phyloP scores from a whole-genome alignment of 2,888 invertebrate genomes.

The Sinodicranocentrus sp. region DNA sequence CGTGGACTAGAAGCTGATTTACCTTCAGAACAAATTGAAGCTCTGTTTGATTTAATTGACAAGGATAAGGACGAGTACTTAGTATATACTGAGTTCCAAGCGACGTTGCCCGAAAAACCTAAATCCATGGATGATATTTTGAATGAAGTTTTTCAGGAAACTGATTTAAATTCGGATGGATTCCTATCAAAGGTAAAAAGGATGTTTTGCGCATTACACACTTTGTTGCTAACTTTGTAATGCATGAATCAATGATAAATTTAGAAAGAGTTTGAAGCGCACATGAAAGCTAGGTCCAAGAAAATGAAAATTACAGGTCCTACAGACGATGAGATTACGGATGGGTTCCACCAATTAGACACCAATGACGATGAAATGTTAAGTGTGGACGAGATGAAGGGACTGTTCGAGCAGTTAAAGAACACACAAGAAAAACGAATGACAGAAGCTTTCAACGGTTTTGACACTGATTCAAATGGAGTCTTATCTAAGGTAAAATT shows the following conservation, averaged over 20 bases:
- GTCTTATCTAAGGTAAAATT: conserved; percentile 33
- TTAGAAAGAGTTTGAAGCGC: conserved; percentile 53
- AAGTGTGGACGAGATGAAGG: conserved; percentile 56
- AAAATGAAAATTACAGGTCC: conserved; percentile 24
- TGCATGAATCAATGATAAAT: too few relatives aligned
- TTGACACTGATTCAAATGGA: conserved; percentile 61
- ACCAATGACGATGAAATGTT: conserved; percentile 46
- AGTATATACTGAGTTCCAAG: conserved; percentile 63
- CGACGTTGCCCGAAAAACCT: conserved; percentile 36
- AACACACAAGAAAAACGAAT: conserved; percentile 40
- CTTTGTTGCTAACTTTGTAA: too few relatives aligned
- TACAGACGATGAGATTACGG: conserved; percentile 23
- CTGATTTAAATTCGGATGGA: conserved; percentile 48
- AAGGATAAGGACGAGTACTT: conserved; percentile 49
- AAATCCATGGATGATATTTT: conserved; percentile 31
- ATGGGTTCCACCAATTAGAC: conserved; percentile 58
- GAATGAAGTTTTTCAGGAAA: conserved; percentile 33
- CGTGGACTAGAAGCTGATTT: background rate
- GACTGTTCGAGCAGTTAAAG: conserved; percentile 40
- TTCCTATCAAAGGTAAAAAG: conserved; percentile 43
- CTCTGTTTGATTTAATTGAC: conserved; percentile 53
- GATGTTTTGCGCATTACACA: conserved; percentile 3
- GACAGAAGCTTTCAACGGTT: conserved; percentile 49
- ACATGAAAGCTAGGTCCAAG: conserved; percentile 32
- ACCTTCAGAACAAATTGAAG: conserved; percentile 47